Percentiles rank a stretch among this genome's conserved stretches.
Conservation (phyloP, 2,113 vertebrate species). For the Malurus alboscapulatus region DNA sequence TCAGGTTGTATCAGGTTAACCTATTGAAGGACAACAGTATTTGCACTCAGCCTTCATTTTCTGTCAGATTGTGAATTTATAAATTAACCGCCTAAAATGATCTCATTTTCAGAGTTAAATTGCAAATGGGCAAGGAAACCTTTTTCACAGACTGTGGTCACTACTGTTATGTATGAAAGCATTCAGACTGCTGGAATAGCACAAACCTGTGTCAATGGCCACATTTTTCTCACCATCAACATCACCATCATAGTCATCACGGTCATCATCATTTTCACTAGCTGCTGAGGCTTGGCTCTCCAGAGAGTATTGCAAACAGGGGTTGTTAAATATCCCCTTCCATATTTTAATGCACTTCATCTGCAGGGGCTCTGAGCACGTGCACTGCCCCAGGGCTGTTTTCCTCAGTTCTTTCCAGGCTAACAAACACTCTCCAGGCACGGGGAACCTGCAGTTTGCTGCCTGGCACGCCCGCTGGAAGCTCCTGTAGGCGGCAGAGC, state of each 20-base stretch:
- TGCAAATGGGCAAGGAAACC: neutral
- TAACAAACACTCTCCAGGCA: neutral
- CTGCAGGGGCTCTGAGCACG: slow-evolving; percentile 44
- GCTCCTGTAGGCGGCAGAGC: slow-evolving; percentile 17
- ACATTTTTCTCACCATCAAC: neutral
- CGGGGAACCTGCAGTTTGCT: slow-evolving; percentile 2
- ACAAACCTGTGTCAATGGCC: slow-evolving; percentile 41
- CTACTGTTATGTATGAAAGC: neutral
- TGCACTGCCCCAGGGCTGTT: slow-evolving; percentile 64
- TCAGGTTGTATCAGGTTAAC: neutral
- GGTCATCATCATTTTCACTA: neutral
- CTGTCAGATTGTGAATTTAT: neutral
- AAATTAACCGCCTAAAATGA: neutral
- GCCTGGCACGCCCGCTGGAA: slow-evolving; percentile 59
- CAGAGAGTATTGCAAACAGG: slow-evolving; percentile 43
- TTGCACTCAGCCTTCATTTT: neutral
- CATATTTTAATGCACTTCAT: slow-evolving; percentile 52
- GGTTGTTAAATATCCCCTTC: slow-evolving; percentile 68
- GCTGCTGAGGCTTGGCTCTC: neutral
- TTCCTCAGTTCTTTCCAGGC: slow-evolving; percentile 52
- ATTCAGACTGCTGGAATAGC: neutral
- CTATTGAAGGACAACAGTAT: neutral
- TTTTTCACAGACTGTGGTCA: neutral
- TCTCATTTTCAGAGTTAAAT: neutral
- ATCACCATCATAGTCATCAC: neutral